Evolutionary conservation across 2,888 invertebrate genomes (phyloP).

Genomic region (Ypsolopha scabrella): DNA sequence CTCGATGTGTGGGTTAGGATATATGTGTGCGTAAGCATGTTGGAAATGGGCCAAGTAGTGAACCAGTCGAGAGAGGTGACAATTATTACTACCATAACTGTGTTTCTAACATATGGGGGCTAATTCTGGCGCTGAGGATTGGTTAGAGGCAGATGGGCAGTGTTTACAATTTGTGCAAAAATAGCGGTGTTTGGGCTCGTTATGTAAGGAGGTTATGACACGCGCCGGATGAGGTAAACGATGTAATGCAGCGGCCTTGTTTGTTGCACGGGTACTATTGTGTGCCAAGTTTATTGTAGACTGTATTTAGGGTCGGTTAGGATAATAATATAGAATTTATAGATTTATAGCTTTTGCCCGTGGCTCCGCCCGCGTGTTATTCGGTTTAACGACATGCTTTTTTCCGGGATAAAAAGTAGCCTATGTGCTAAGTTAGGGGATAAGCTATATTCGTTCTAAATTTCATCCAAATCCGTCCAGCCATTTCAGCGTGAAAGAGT

Average conservation of each 20-base stretch:
- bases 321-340: background rate
- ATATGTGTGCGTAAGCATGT: slow-evolving; percentile 16
- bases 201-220: slow-evolving; percentile 24
- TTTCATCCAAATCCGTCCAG: too few species aligned
- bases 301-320: slow-evolving; percentile 3
- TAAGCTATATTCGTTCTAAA: too few species aligned
- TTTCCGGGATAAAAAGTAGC: too few species aligned
- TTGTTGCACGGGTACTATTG: slow-evolving; percentile 15
- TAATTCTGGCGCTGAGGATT: slow-evolving; percentile 35
- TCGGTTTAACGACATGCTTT: too few species aligned
- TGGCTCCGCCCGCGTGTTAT: too few species aligned
- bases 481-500: too few species aligned
- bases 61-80: slow-evolving; percentile 23
- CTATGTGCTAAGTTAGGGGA: too few species aligned
- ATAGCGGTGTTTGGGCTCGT: slow-evolving; percentile 32
- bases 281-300: slow-evolving; percentile 13
- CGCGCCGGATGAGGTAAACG: too few species aligned
- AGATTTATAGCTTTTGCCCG: too few species aligned
- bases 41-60: slow-evolving; percentile 26
- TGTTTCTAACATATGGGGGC: slow-evolving; percentile 33
- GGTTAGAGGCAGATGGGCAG: slow-evolving; percentile 29
- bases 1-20: slow-evolving; percentile 10
- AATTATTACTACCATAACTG: slow-evolving; percentile 49
- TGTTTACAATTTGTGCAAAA: slow-evolving; percentile 31
- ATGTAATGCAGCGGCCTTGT: slow-evolving; percentile 20